phyloP scores from a whole-genome alignment of 2,888 invertebrate genomes.

The Lomographa bimaculata region DNA sequence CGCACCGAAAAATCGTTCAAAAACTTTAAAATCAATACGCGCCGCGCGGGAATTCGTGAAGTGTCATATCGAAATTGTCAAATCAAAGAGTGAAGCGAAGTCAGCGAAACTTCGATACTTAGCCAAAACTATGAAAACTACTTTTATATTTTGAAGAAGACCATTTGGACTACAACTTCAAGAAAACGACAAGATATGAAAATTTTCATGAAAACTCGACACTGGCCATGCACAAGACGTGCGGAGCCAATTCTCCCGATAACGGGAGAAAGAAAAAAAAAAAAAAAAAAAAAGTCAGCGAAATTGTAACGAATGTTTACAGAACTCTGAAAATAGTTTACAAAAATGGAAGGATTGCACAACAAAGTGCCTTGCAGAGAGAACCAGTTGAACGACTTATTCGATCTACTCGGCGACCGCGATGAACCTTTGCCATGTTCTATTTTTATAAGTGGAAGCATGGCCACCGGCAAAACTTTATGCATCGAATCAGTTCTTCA shows the following conservation, averaged over 20 bases:
- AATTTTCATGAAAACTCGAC: no score
- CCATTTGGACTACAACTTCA: no score
- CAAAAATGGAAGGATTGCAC: slow-evolving; percentile 77
- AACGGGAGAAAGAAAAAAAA: background rate
- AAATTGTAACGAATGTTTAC: slow-evolving; percentile 26
- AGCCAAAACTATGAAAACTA: no score
- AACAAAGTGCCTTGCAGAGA: slow-evolving; percentile 77
- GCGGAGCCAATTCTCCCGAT: no score
- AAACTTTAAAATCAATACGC: slow-evolving; percentile 1
- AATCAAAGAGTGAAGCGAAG: background rate
- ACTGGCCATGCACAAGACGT: no score
- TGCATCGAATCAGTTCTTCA: slow-evolving; percentile 85
- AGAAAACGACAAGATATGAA: no score
- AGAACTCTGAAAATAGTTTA: slow-evolving; percentile 28
- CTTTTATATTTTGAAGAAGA: no score
- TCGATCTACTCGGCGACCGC: slow-evolving; percentile 76
- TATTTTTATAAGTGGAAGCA: slow-evolving; percentile 92
- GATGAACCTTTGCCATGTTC: slow-evolving; percentile 87
- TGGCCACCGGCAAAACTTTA: slow-evolving; percentile 92
- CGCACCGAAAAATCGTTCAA: slow-evolving; percentile 31
- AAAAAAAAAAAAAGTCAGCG: slow-evolving; percentile 2
- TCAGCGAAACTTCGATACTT: no score
- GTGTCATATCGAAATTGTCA: no score
- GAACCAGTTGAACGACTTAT: slow-evolving; percentile 70
- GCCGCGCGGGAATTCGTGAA: no score